Evolutionary conservation across 2,797 vertebrate species (phyloP).

Genomic region (Pseudomugil gertrudae): DNA sequence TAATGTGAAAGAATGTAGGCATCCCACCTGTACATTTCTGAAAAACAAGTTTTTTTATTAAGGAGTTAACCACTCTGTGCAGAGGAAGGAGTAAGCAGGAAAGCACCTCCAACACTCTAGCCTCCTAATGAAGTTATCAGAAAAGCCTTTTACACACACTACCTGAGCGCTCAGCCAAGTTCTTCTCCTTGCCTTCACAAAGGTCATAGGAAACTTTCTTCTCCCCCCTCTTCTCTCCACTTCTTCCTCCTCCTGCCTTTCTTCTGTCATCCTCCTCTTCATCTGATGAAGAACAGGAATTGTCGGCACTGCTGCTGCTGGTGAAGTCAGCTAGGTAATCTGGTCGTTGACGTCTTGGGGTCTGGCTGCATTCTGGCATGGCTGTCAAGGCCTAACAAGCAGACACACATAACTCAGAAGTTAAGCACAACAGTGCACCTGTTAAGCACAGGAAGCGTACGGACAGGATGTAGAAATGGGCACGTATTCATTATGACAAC

Average conservation of each 20-base stretch:
- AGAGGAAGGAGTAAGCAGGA: not conserved
- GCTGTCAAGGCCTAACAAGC: slow-evolving; percentile 86
- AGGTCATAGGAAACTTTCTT: slow-evolving; percentile 89
- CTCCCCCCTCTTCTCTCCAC: slow-evolving; percentile 83
- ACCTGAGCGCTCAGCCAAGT: slow-evolving; percentile 91
- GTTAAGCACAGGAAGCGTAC: not conserved
- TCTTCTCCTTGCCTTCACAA: slow-evolving; percentile 84
- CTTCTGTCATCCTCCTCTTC: slow-evolving; percentile 84
- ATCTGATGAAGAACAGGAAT: slow-evolving; percentile 85
- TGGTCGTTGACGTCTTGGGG: slow-evolving; percentile 80
- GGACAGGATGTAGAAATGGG: not conserved
- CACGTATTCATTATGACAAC: not conserved
- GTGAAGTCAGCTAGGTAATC: slow-evolving; percentile 82
- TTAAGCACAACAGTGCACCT: too few relatives aligned
- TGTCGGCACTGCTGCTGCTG: slow-evolving; percentile 86
- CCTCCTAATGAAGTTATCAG: slow-evolving; percentile 45
- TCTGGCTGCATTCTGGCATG: slow-evolving; percentile 92
- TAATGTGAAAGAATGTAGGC: not conserved
- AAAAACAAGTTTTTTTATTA: slow-evolving; percentile 40
- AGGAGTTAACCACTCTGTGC: slow-evolving; percentile 40
- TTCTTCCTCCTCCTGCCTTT: slow-evolving; percentile 77
- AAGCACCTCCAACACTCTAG: slow-evolving; percentile 13
- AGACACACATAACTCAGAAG: slow-evolving; percentile 36
- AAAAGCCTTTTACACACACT: slow-evolving; percentile 36
- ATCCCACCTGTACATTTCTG: not conserved